Base-by-base conservation (phyloP, 2,113 vertebrate genomes). In the Phainopepla nitens region DNA sequence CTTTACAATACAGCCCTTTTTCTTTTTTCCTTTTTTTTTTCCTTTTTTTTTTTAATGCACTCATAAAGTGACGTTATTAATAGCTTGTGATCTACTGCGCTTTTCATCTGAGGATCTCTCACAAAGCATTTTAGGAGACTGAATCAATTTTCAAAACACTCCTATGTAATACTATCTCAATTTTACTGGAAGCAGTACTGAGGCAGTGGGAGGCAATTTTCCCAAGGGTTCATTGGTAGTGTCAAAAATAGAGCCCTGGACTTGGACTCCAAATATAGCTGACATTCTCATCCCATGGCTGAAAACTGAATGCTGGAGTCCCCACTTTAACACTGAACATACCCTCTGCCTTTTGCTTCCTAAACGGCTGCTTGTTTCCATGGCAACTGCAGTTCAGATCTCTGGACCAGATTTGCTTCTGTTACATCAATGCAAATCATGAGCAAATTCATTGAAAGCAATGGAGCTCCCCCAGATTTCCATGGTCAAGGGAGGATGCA, bases 121-220 rank as follows among this genome's bases (percentile, higher is more conserved):
- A 51, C 76, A 92, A 93, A 89, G 76, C 90, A 92, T 95, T 94
- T 97, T 92, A 93, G 57, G 44, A 93, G 79, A 17, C 80, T 95
- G 96, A 97, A 97, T 97, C 95, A 94, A 82, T 95, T 97, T 96
- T 97, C 96, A 97, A 92, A 97, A 97, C 94, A 96, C 89, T 94
- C 77, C 89, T 89, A 83, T 96, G 96, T 96, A 96, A 96, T 57
- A 70, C 69, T 97, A 96, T 93, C 89, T 89, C 69, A 60, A 10
- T 94, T 94, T 93, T 75, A 94, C 94, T 96, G 94, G 85, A 88
- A 81, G 93, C 71, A 94, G 89, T 64, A 81, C 88, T 44, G n/a
- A 85, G 71, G 92, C 85, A 64, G 82, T 42, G 85, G 76, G 77
- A 94, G 93, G 92, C 36, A 78, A 50, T 94, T 95, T 89, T 95